Evolutionary conservation across 2,113 vertebrate species (phyloP), one percentile per base, ranked within the genome.

Genomic region (Xyliphius kryptos): DNA sequence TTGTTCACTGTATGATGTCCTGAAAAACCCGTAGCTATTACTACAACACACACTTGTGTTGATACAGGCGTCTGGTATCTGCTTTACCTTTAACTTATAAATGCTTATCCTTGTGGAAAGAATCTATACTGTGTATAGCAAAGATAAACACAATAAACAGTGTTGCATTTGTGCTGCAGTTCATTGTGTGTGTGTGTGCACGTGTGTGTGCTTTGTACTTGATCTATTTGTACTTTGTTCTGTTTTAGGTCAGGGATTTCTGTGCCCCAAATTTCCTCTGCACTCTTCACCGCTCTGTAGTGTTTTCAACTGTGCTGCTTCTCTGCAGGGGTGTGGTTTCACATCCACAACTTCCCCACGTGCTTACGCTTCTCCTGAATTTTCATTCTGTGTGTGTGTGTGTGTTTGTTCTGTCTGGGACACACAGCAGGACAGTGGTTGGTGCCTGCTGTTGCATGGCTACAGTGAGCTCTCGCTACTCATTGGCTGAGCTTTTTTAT

Each of bases 381-480:
- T 77, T 77, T 78, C 54, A 67, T 75, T 62, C 68, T 74, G 41
- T 36, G n/a, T 53, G 61, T 61, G 56, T 70, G 65, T 66, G 21
- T 37, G 56, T 67, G 56, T 37, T 58, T 59, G 76, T 50, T 50
- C 38, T n/a, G n/a, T n/a, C n/a, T n/a, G n/a, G n/a, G n/a, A n/a
- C n/a, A n/a, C n/a, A n/a, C n/a, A n/a, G n/a, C n/a, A n/a, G n/a
- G n/a, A n/a, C n/a, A n/a, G n/a, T n/a, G n/a, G n/a, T n/a, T n/a
- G n/a, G n/a, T n/a, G 71, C 81, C 83, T 53, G 69, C 76, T 76
- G 83, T 85, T 80, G 85, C 87, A 85, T 87, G 81, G 87, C 86
- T 86, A 88, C 87, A 89, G 78, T 19, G 80, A 41, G 67, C 10
- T 20, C 65, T 48, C 49, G 68, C 17, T 59, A 1, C n/a, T 72